These are phyloP conservation scores for Arenaria interpres DNA, from an alignment of 2,113 vertebrate genomes.

Conservation along the genomic window DNA sequence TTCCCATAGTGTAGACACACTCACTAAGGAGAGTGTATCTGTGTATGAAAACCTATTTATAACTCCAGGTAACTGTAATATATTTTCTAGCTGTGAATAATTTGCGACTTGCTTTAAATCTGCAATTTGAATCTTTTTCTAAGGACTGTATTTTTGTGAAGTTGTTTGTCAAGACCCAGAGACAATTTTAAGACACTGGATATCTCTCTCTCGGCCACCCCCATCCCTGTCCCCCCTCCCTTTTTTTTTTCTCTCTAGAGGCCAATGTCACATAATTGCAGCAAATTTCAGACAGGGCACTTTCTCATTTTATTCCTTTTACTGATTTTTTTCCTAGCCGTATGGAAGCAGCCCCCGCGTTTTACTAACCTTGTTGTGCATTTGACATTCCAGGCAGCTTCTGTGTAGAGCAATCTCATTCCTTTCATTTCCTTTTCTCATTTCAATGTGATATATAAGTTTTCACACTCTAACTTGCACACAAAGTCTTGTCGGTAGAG, in stretches of 20 bases:
- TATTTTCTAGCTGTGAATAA: neutral
- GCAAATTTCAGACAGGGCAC: neutral
- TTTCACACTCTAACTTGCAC: neutral
- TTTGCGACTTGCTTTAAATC: neutral
- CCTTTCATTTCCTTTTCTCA: neutral
- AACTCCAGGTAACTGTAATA: neutral
- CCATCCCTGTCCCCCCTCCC: fast-evolving
- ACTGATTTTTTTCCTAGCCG: neutral
- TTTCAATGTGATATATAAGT: neutral
- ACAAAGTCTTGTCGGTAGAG: neutral
- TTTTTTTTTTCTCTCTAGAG: neutral
- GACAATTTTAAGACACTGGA: neutral
- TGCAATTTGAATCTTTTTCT: neutral
- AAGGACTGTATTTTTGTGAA: neutral
- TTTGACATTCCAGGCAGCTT: neutral
- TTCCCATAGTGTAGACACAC: neutral
- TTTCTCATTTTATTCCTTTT: neutral
- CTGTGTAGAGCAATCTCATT: neutral
- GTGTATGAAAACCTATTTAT: neutral
- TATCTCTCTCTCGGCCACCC: fast-evolving
- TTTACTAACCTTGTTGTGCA: neutral
- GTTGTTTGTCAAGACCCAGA: neutral
- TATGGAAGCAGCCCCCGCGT: neutral
- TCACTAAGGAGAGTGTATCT: neutral
- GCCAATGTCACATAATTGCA: neutral